These are phyloP conservation scores for Tortrix viridana DNA, from an alignment of 2,888 invertebrate species.

Conservation along the genomic window DNA sequence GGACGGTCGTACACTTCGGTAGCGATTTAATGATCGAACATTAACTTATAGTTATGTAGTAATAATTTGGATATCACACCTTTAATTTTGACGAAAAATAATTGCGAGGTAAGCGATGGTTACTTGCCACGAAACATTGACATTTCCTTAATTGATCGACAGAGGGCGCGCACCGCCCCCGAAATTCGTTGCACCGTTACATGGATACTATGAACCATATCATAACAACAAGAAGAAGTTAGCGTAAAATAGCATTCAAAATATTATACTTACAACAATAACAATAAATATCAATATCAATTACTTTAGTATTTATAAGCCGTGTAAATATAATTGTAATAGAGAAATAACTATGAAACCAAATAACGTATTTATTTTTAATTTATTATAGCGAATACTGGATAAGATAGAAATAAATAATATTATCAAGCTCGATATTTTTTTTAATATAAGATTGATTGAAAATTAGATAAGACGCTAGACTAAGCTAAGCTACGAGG, in stretches of 20 bases:
- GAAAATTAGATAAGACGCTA: constrained; percentile 60
- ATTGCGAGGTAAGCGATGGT: constrained; percentile 74
- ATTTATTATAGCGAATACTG: constrained; percentile 76
- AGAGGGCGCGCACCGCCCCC: constrained; percentile 31
- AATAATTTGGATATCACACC: constrained; percentile 69
- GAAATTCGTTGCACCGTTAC: constrained; percentile 45
- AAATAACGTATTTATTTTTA: constrained; percentile 65
- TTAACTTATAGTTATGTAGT: constrained; percentile 70
- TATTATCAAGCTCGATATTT: constrained; percentile 79
- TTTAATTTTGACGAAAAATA: constrained; percentile 75
- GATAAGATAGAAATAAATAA: constrained; percentile 78
- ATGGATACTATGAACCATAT: constrained; percentile 58
- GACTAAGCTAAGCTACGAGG: constrained; percentile 66
- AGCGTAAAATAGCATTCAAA: constrained; percentile 80
- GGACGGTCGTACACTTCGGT: constrained; percentile 76
- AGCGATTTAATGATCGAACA: constrained; percentile 73
- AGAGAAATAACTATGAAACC: constrained; percentile 70
- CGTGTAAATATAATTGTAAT: constrained; percentile 81
- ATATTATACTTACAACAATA: constrained; percentile 79
- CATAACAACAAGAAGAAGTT: constrained; percentile 67
- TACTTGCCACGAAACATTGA: constrained; percentile 50
- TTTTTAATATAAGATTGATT: constrained; percentile 60
- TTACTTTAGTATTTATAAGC: constrained; percentile 78
- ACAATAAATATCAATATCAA: constrained; percentile 76
- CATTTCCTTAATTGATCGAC: constrained; percentile 48